Base-by-base conservation (phyloP, 2,797 vertebrate species). In the Brotula barbata region DNA sequence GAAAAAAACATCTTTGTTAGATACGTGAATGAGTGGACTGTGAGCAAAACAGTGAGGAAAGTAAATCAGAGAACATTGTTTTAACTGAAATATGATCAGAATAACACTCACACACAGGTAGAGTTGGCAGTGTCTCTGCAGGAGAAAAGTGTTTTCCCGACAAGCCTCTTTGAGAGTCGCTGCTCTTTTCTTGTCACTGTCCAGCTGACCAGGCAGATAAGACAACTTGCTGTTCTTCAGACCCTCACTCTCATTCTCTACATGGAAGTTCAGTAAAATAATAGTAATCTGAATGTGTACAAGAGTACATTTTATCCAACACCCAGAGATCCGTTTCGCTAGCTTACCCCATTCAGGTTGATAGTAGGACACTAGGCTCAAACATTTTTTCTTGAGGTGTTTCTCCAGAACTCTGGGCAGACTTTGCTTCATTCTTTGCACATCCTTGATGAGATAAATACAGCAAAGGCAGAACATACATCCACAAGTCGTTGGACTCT, bases 201-300 rank as follows among this genome's bases (percentile, higher is more conserved):
- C 91, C 71, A 96, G 70, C 39, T 86, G 87, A 13, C 81, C 85
- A 0, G 92, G 85, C 56, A 95, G 81, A n/a, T 89, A 83, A 43
- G 82, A 87, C 42, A 93, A 68, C 75, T 94, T 94, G 39, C 59
- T 81, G 45, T 73, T 86, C 73, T 91, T 91, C 42, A 93, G 83
- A 12, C 81, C 82, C n/a, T 93, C 93, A 2, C 90, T 90, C 23
- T 93, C 91, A 2, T 80, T 77, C 76, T 94, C 95, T 96, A 49
- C 1, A 37, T 25, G 9, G 8, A 23, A 20, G 15, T 6, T 15
- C 3, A 58, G 16, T 21, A 22, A 15, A 39, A 17, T 0, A 14
- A 46, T 10, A 57, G 20, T 3, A 7, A 0, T 22, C 11, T 22
- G 1, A 8, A 21, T 15, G 14, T 12, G 0, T 36, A 14, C 2